Evolutionary conservation across 2,888 invertebrate genomes (phyloP).

Genomic region (Chloroclysta siterata): DNA sequence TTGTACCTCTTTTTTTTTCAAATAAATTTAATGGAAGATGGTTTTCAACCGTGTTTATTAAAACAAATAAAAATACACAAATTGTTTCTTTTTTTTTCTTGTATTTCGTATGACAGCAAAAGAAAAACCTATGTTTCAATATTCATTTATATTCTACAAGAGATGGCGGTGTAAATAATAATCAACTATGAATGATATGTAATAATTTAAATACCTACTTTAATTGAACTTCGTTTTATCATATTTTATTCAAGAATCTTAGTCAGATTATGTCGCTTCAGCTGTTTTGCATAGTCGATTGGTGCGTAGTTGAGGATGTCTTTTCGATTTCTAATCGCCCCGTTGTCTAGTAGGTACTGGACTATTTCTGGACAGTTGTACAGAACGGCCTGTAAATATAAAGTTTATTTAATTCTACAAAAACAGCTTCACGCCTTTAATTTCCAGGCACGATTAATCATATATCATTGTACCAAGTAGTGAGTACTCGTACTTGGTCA

Average conservation of each 20-base stretch:
- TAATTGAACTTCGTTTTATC: too few species aligned
- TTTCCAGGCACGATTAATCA: neutral
- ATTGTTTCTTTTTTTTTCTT: too few species aligned
- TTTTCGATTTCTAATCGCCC: slow-evolving; percentile 61
- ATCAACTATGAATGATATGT: neutral
- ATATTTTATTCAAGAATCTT: slow-evolving; percentile 15
- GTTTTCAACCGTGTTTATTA: too few species aligned
- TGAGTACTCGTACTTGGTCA: too few species aligned
- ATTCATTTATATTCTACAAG: too few species aligned
- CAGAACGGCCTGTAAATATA: slow-evolving; percentile 83
- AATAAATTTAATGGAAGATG: too few species aligned
- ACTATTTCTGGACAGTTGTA: slow-evolving; percentile 81
- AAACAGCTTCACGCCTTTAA: neutral
- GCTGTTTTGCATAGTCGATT: slow-evolving; percentile 66
- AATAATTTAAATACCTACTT: too few species aligned
- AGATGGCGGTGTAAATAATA: neutral
- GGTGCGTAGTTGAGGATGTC: slow-evolving; percentile 86
- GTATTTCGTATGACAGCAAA: too few species aligned
- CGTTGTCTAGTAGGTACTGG: slow-evolving; percentile 78
- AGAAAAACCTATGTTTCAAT: too few species aligned
- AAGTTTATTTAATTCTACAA: neutral
- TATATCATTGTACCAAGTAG: too few species aligned
- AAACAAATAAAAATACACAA: too few species aligned
- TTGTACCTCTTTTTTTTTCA: too few species aligned
- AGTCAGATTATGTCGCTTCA: slow-evolving; percentile 40